Evolutionary conservation across 2,113 vertebrate species (phyloP), one percentile per base, ranked within the genome.

Genomic region (Eira barbara): DNA sequence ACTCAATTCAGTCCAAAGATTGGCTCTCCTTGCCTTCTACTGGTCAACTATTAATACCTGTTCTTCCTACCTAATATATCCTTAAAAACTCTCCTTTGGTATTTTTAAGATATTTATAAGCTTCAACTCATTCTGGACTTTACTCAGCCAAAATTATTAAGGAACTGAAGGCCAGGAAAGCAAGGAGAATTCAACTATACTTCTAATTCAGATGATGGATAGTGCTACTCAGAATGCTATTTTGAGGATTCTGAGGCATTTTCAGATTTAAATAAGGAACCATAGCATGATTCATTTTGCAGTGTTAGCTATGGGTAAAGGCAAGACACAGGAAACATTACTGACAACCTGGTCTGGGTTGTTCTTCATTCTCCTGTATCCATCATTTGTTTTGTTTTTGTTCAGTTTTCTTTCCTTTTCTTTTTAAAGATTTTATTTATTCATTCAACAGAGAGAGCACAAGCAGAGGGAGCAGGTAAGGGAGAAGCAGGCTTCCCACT

Each of bases 241-340:
- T 94, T 65, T 95, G 76, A 97, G 15, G 55, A 81, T 61, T 91
- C 47, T 74, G 36, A 92, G 61, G 73, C 15, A 81, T 73, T 87
- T 84, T 82, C 59, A 87, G 13, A 91, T 49, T 82, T 36, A 87
- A 73, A 61, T 13, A 92, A 67, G 67, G 92, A 95, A 91, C 55
- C 21, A 92, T 2, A 61, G 27, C 29, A 89, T 61, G 42, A 82
- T 73, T 63, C 27, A 71, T 36, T 65, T 65, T 89, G 34, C 6
- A 88, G 29, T 47, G 39, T 82, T 10, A 83, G 42, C 23, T 42
- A 61, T 3, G 5, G 11, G 74, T 78, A 69, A 82, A 89, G 42
- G 45, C 10, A 85, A 92, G 59, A 78, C 55, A 90, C 2, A 61
- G 20, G 29, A 57, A 94, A 29, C 20, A 80, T 47, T 84, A 67